Evolutionary conservation across 2,888 invertebrate species (phyloP).

Genomic region (Hirtodrosophila confusa): DNA sequence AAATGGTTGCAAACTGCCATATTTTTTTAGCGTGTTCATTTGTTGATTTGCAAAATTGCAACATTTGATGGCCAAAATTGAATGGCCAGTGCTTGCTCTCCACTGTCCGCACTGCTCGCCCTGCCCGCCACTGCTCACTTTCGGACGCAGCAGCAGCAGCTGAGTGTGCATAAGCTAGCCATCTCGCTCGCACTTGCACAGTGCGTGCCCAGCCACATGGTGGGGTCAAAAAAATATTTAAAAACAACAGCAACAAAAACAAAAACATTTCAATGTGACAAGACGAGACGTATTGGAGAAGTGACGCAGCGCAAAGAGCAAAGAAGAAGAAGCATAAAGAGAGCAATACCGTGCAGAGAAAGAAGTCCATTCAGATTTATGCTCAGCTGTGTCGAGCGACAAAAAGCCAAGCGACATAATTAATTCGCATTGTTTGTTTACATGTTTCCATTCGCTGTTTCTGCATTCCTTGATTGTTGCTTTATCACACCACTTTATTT

Average conservation of each 20-base stretch:
- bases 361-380: slow-evolving; percentile 9
- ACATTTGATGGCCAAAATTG: slow-evolving; percentile 53
- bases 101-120: slow-evolving; percentile 5
- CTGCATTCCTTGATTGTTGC: slow-evolving; percentile 1
- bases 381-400: slow-evolving; percentile 15
- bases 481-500: slow-evolving; percentile 9
- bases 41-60: slow-evolving; percentile 35
- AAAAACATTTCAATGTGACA: slow-evolving; percentile 43
- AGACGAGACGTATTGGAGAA: neutral
- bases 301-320: neutral
- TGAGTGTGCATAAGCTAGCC: slow-evolving; percentile 43
- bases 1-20: neutral
- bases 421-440: slow-evolving; percentile 52
- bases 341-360: neutral
- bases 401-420: slow-evolving; percentile 27
- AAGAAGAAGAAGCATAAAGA: neutral
- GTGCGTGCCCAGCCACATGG: slow-evolving; percentile 54
- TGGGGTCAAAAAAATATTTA: slow-evolving; percentile 20
- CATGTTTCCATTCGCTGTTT: slow-evolving; percentile 16
- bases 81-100: slow-evolving; percentile 34
- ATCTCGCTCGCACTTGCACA: slow-evolving; percentile 44
- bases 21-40: slow-evolving; percentile 21
- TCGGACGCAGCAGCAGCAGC: slow-evolving; percentile 39
- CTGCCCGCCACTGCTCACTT: neutral
- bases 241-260: slow-evolving; percentile 30